These are phyloP conservation scores for Tiliacea aurago DNA, from an alignment of 2,888 invertebrate genomes.

Conservation along the genomic window DNA sequence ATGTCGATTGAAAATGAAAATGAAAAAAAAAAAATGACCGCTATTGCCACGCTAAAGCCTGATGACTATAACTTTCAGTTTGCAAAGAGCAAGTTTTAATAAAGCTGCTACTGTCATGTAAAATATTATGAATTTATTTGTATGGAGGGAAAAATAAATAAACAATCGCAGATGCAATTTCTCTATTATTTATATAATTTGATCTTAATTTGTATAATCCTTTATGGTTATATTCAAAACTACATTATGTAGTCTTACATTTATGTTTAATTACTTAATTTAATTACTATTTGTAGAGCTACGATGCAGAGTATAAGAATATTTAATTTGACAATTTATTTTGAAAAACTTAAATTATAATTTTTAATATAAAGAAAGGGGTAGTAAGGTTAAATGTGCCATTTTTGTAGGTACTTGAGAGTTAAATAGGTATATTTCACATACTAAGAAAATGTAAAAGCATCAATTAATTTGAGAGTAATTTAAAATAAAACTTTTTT, in stretches of 20 bases:
- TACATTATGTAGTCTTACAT: conserved; percentile 76
- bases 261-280: conserved; percentile 65
- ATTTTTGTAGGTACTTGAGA: not conserved
- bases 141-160: conserved; percentile 61
- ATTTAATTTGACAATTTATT: not conserved
- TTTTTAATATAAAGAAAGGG: not conserved
- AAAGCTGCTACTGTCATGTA: not conserved
- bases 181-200: conserved; percentile 83
- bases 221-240: conserved; percentile 80
- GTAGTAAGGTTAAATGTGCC: not conserved
- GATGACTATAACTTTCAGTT: not conserved
- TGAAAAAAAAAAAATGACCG: too few relatives aligned
- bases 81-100: not conserved
- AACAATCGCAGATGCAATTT: conserved; percentile 81
- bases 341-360: not conserved
- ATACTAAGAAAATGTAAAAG: not conserved
- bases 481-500: not conserved
- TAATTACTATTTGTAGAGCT: conserved; percentile 44
- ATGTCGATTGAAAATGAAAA: too few relatives aligned
- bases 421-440: not conserved
- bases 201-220: conserved; percentile 76
- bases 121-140: not conserved
- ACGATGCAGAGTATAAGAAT: conserved; percentile 29
- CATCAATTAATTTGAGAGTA: not conserved
- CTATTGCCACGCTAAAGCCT: too few relatives aligned